Conservation (phyloP, 2,888 invertebrate genomes). For the Acleris literana region DNA sequence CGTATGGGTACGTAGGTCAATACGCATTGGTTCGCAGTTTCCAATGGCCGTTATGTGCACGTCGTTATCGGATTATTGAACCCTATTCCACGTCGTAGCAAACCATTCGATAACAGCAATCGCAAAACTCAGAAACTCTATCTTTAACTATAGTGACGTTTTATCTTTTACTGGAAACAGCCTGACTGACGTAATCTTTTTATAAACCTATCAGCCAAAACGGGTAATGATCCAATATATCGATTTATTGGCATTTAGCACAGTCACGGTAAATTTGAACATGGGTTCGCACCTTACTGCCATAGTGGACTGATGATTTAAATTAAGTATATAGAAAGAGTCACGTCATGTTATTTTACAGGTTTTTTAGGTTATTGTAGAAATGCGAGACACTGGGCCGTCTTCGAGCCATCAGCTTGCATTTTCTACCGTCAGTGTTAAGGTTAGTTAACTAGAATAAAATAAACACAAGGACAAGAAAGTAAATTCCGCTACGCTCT, state of each 20-base stretch:
- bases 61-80: constrained; percentile 68
- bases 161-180: constrained; percentile 6
- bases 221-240: constrained; percentile 55
- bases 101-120: constrained; percentile 24
- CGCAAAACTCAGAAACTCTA: constrained; percentile 21
- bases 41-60: constrained; percentile 58
- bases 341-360: constrained; percentile 21
- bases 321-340: constrained; percentile 42
- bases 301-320: constrained; percentile 45
- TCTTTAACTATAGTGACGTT: constrained; percentile 7
- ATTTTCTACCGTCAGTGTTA: constrained; percentile 7
- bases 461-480: constrained; percentile 24
- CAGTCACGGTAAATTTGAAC: constrained; percentile 54
- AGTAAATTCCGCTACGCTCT: constrained; percentile 18
- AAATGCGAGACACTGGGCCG: constrained; percentile 5
- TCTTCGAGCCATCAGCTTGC: constrained; percentile 6
- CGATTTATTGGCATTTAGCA: constrained; percentile 54
- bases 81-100: constrained; percentile 48
- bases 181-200: constrained; percentile 13
- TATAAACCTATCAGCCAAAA: constrained; percentile 45
- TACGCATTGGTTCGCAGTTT: constrained; percentile 56
- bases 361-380: constrained; percentile 11
- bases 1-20: constrained; percentile 64
- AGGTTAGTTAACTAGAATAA: constrained; percentile 10
- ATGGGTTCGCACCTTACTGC: constrained; percentile 48